Conservation (phyloP, 2,797 vertebrate species). For the Paramormyrops hopkinsi region DNA sequence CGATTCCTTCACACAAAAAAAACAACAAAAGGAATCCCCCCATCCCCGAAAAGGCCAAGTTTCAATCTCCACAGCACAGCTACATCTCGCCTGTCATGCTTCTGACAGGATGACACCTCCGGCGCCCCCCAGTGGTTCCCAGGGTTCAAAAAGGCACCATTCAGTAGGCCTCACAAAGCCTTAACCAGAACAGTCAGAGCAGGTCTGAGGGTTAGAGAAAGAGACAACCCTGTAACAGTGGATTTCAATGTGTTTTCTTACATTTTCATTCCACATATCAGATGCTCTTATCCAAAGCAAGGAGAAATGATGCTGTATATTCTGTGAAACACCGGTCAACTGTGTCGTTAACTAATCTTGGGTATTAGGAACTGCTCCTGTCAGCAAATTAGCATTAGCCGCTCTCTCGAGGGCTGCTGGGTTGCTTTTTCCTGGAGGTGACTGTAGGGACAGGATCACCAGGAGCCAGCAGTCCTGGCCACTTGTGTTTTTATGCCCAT, state of each 20-base stretch:
- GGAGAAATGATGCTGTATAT: not conserved
- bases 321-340: too few relatives aligned
- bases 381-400: not conserved
- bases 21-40: not conserved
- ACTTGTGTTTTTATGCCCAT: not conserved
- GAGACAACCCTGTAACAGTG: not conserved
- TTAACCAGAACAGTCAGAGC: not conserved
- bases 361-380: not conserved
- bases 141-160: not conserved
- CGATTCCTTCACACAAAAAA: slow-evolving; percentile 12
- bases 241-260: not conserved
- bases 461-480: not conserved
- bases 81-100: slow-evolving; percentile 58
- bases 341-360: not conserved
- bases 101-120: slow-evolving; percentile 5
- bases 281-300: not conserved
- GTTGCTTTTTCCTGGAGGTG: not conserved
- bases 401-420: not conserved
- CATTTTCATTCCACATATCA: not conserved
- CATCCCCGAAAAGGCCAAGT: slow-evolving; percentile 37
- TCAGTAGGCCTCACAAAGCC: slow-evolving; percentile 28
- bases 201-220: not conserved
- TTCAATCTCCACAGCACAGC: slow-evolving; percentile 59
- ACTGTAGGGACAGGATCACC: not conserved
- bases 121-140: not conserved